Evolutionary conservation across 2,888 invertebrate species (phyloP).

Genomic region (Andrena flavipes): DNA sequence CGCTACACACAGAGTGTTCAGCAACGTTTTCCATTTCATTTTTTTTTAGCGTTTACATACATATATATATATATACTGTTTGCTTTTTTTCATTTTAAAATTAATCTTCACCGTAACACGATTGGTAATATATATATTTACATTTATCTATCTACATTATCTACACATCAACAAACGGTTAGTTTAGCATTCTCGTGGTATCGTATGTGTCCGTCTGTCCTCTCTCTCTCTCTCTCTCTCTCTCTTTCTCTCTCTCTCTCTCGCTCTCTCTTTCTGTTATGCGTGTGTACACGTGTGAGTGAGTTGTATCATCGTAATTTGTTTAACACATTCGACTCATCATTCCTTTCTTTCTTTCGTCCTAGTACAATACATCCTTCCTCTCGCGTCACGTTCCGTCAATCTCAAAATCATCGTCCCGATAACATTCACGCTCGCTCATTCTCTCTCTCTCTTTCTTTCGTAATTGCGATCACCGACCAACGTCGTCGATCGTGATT

Average conservation of each 20-base stretch:
- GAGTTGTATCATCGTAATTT: slow-evolving; percentile 1
- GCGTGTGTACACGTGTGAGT: neutral
- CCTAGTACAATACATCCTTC: neutral
- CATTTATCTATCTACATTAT: slow-evolving; percentile 84
- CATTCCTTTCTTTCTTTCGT: neutral
- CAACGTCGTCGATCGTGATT: slow-evolving; percentile 27
- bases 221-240: neutral
- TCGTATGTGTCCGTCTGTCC: slow-evolving; percentile 49
- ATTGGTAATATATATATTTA: slow-evolving; percentile 81
- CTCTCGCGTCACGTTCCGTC: slow-evolving; percentile 12
- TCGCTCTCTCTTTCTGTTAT: neutral
- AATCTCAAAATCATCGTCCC: slow-evolving; percentile 26
- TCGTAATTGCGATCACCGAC: slow-evolving; percentile 28
- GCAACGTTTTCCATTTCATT: slow-evolving; percentile 51
- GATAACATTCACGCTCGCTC: slow-evolving; percentile 46
- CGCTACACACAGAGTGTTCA: slow-evolving; percentile 57
- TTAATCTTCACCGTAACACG: slow-evolving; percentile 75
- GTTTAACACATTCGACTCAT: slow-evolving; percentile 22
- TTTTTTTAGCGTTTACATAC: slow-evolving; percentile 40
- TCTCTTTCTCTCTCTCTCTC: too few species aligned
- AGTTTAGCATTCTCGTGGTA: slow-evolving; percentile 74
- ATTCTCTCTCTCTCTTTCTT: slow-evolving; percentile 12
- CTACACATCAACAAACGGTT: slow-evolving; percentile 85
- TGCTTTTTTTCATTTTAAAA: slow-evolving; percentile 54
- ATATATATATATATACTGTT: slow-evolving; percentile 10